Percentiles rank a stretch among this genome's conserved stretches.
phyloP scores from a whole-genome alignment of 2,113 vertebrate genomes.

The Datnioides undecimradiatus region DNA sequence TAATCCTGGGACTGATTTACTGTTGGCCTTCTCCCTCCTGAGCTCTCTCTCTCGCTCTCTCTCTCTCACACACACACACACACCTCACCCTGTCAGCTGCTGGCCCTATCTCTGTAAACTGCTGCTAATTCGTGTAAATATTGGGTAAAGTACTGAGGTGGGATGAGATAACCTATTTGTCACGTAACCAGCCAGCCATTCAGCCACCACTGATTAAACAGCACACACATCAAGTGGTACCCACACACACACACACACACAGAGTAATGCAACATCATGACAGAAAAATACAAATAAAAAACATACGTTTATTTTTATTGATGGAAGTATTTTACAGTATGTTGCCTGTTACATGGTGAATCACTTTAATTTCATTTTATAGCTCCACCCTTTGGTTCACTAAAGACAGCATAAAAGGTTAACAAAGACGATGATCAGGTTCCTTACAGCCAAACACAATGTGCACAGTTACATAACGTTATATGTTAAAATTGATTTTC shows the following conservation, averaged over 20 bases:
- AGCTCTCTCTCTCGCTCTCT: background rate
- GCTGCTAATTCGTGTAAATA: slow-evolving; percentile 86
- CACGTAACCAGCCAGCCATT: slow-evolving; percentile 84
- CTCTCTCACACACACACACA: slow-evolving; percentile 11
- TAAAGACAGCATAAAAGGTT: background rate
- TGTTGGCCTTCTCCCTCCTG: background rate
- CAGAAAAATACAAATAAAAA: background rate
- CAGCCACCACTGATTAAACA: slow-evolving; percentile 82
- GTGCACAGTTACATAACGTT: background rate
- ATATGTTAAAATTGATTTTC: background rate
- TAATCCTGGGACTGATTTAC: background rate
- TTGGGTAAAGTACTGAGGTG: slow-evolving; percentile 84
- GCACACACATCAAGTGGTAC: slow-evolving; percentile 64
- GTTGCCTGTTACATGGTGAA: background rate
- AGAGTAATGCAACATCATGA: background rate
- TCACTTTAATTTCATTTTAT: background rate
- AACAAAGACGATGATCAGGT: no score
- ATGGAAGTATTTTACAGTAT: no score
- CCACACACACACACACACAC: slow-evolving; percentile 54
- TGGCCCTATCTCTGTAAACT: slow-evolving; percentile 80
- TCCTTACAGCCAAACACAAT: background rate
- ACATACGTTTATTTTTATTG: no score
- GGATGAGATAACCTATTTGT: slow-evolving; percentile 85
- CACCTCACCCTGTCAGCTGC: slow-evolving; percentile 50
- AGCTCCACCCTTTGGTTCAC: background rate